Percentiles rank a stretch among this genome's conserved stretches.
phyloP scores from a whole-genome alignment of 2,888 invertebrate genomes.

The Xestia sexstrigata region DNA sequence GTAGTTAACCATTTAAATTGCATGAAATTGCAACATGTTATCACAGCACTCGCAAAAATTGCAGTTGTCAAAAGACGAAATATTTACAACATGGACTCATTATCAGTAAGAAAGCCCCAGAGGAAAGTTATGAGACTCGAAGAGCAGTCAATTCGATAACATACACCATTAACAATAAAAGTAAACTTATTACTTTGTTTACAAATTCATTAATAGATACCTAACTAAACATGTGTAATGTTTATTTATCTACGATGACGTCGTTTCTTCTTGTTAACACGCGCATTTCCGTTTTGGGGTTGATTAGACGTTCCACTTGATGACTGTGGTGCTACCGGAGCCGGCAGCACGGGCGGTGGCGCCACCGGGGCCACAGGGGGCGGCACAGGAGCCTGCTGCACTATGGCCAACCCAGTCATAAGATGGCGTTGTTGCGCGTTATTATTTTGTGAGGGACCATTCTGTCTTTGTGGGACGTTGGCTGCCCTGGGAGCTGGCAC shows the following conservation, averaged over 20 bases:
- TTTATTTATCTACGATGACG: conserved; percentile 83
- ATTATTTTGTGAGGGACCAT: conserved; percentile 61
- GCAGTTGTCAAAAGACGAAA: conserved; percentile 81
- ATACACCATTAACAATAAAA: conserved; percentile 67
- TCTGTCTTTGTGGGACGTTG: conserved; percentile 60
- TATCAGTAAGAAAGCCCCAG: conserved; percentile 75
- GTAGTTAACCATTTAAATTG: conserved; percentile 75
- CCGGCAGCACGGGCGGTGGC: conserved; percentile 45
- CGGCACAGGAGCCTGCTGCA: conserved; percentile 49
- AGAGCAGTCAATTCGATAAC: conserved; percentile 75
- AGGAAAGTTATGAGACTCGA: conserved; percentile 75
- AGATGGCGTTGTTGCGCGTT: conserved; percentile 41
- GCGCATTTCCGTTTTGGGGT: conserved; percentile 71
- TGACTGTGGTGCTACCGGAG: conserved; percentile 57
- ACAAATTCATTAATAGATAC: conserved; percentile 59
- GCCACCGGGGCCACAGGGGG: conserved; percentile 53
- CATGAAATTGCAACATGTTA: conserved; percentile 79
- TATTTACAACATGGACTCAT: conserved; percentile 77
- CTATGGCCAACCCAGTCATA: conserved; percentile 54
- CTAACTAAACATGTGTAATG: conserved; percentile 55
- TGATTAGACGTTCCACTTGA: conserved; percentile 72
- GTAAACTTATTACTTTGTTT: conserved; percentile 69
- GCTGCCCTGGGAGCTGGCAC: conserved; percentile 53
- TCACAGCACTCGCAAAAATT: conserved; percentile 88
- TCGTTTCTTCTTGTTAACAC: conserved; percentile 82